These are phyloP conservation scores for Oppia nitens DNA, from an alignment of 1,140 invertebrate genomes.

Conservation along the genomic window DNA sequence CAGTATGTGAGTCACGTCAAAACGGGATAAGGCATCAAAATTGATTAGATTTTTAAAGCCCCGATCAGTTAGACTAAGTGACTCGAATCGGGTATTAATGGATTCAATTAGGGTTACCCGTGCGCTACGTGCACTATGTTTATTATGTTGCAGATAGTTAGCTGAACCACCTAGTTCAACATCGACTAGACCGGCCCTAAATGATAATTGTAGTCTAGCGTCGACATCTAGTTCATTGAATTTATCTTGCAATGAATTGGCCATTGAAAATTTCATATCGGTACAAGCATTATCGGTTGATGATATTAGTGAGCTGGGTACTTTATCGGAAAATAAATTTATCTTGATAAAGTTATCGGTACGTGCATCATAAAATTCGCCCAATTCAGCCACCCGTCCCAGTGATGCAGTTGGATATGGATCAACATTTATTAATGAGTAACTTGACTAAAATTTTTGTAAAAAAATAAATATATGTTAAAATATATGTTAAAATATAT, in stretches of 20 bases:
- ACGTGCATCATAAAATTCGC: not conserved
- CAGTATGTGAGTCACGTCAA: not conserved
- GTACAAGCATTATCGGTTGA: not conserved
- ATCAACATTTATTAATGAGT: no score
- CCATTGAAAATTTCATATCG: not conserved
- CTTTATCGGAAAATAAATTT: not conserved
- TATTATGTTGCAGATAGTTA: not conserved
- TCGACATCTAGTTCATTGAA: not conserved
- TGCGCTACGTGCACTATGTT: not conserved
- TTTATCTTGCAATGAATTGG: not conserved
- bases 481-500: no score
- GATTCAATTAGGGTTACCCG: not conserved
- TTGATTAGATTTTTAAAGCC: not conserved
- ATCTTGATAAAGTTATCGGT: not conserved
- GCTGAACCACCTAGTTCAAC: not conserved
- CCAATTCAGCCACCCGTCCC: not conserved
- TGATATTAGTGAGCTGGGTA: not conserved
- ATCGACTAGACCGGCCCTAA: not conserved
- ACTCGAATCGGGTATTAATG: not conserved
- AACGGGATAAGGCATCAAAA: not conserved
- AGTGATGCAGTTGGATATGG: no score
- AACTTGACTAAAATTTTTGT: no score
- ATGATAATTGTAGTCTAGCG: not conserved
- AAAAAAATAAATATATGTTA: no score
- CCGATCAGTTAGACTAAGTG: not conserved